Evolutionary conservation across 1,140 invertebrate species (phyloP).

Genomic region (Pogonomyrmex californicus): DNA sequence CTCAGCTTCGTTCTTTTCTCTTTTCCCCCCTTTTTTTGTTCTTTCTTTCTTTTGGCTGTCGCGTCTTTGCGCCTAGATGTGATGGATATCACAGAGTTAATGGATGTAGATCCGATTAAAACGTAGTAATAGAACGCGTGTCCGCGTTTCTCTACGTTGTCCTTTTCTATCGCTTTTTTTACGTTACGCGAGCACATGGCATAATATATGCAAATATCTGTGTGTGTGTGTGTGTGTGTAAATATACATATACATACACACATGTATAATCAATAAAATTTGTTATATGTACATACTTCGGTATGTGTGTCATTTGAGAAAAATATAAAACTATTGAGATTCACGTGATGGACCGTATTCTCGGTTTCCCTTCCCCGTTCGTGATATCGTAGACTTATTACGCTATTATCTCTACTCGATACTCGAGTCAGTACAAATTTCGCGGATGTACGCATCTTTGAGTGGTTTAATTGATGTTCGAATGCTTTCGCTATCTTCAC

Average conservation of each 20-base stretch:
- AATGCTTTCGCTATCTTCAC: background rate
- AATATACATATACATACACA: background rate
- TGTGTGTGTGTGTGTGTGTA: background rate
- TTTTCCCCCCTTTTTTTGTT: background rate
- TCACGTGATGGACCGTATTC: constrained; percentile 24
- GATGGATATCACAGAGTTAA: constrained; percentile 74
- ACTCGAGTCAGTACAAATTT: constrained; percentile 15
- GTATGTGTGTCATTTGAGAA: constrained; percentile 47
- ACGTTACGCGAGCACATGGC: constrained; percentile 21
- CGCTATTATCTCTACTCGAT: constrained; percentile 10
- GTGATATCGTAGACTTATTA: constrained; percentile 30
- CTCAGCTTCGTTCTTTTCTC: constrained; percentile 44
- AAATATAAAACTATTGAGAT: constrained; percentile 64
- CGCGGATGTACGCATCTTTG: background rate
- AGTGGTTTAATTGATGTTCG: background rate
- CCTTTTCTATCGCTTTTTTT: background rate
- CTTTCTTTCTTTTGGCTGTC: constrained; percentile 65
- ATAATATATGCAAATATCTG: constrained; percentile 39
- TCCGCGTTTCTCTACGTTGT: background rate
- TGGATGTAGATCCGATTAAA: constrained; percentile 54
- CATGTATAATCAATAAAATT: constrained; percentile 47
- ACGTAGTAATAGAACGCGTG: background rate
- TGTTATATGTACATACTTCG: constrained; percentile 31
- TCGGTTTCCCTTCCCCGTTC: constrained; percentile 1
- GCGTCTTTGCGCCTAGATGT: constrained; percentile 56